Evolutionary conservation across 2,888 invertebrate species (phyloP).

Genomic region (Morpho deidamia): DNA sequence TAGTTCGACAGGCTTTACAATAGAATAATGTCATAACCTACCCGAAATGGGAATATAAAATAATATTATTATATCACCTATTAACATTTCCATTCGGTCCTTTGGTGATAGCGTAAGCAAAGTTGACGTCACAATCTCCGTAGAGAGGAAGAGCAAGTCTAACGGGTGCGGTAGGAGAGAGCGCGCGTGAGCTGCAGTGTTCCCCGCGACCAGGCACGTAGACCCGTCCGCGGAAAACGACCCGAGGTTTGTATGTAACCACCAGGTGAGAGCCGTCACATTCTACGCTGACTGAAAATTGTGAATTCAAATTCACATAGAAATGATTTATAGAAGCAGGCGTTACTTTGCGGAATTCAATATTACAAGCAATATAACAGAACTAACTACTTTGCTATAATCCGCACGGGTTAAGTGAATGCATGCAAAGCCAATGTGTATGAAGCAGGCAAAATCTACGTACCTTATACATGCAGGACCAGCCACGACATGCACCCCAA

Average conservation of each 20-base stretch:
- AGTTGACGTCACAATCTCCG: constrained; percentile 77
- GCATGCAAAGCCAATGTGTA: no score
- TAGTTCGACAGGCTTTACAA: no score
- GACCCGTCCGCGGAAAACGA: constrained; percentile 83
- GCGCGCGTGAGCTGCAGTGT: constrained; percentile 81
- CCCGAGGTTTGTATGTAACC: constrained; percentile 81
- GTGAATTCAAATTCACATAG: neutral
- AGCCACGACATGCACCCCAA: no score
- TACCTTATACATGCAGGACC: no score
- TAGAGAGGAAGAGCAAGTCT: constrained; percentile 79
- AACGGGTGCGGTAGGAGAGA: constrained; percentile 58
- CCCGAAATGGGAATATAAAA: no score
- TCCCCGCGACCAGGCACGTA: constrained; percentile 90
- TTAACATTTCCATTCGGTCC: constrained; percentile 65
- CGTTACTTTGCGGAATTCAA: no score
- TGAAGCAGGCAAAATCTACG: no score
- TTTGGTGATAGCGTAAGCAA: constrained; percentile 69
- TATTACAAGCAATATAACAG: no score
- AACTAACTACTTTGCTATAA: no score
- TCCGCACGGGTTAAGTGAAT: no score
- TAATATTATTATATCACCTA: constrained; percentile 59
- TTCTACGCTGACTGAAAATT: constrained; percentile 83
- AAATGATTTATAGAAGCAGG: no score
- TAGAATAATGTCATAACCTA: no score
- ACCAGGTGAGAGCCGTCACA: constrained; percentile 85